Base-by-base conservation (phyloP, 64 coral and sea anemone genomes). In the Catalaphyllia jardinei region DNA sequence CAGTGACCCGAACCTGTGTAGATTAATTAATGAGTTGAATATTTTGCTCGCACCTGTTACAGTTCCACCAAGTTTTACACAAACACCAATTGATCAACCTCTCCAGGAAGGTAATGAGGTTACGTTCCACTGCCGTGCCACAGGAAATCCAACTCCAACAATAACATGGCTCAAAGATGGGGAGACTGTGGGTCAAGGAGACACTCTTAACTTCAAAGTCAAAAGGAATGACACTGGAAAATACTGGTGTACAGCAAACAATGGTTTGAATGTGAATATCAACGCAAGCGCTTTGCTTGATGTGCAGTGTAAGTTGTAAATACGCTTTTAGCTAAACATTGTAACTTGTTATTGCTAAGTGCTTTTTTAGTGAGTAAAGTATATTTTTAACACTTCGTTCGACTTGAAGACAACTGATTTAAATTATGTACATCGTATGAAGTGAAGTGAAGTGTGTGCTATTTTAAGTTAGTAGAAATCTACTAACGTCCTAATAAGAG, bases 121-220 rank as follows among this genome's bases (percentile, higher is more conserved):
- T 10, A 82, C 55, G 19, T 38, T 82, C 7, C 59, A 35, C 8
- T 82, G 79, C 19, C 8, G 4, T 20, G 79, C 16, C 8, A 33
- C 59, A 0, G 79, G 79, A 4, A 82, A 65, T 30, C 79, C 79
- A 18, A 9, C 0, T 4, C 79, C 79, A 82, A 39, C 14, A 10
- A 82, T 65, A 38, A 82, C 29, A 8, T 82, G 79, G 79, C 38
- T 35, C 9, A 64, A 42, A 65, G 60, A 82, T 65, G 79, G 72
- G 1, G 20, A 73, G 24, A 8, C 22, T 31, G 50, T 87, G 4
- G 67, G 14, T 30, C 0, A 52, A 57, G 85, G 67, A 54, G 54
- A 87, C 22, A 87, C n/a, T 18, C 24, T 72, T 6, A 74, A 4
- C 29, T 4, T 75, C 4, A 35, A 28, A 73, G 85, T 25, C 1